phyloP scores from a whole-genome alignment of 2,797 vertebrate genomes.

The Capromys pilorides region DNA sequence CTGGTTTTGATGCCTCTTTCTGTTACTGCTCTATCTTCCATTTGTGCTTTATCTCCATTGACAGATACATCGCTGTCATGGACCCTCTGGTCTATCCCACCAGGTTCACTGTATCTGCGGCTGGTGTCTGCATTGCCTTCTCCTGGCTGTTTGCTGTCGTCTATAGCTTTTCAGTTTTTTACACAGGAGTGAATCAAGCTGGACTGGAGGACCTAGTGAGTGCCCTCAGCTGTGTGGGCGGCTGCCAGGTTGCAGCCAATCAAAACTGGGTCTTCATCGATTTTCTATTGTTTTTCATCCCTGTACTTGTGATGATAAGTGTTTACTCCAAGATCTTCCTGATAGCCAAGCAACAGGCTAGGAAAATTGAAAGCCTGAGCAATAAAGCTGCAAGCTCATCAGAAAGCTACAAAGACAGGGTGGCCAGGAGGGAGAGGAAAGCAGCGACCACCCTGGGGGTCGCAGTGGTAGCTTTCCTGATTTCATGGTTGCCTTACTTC shows the following conservation, averaged over 20 bases:
- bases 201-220: constrained; percentile 68
- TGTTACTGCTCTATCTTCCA: constrained; percentile 91
- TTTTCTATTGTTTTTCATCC: constrained; percentile 66
- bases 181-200: constrained; percentile 6
- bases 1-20: constrained; percentile 89
- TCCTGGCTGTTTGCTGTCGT: constrained; percentile 43
- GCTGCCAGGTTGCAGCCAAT: constrained; percentile 57
- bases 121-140: constrained; percentile 29
- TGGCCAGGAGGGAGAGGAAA: no score
- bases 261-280: constrained; percentile 59
- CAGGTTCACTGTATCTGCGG: constrained; percentile 17
- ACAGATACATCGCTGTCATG: constrained; percentile 61
- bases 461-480: no score
- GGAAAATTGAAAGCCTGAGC: constrained; percentile 76
- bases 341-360: no score
- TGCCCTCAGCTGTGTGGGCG: constrained; percentile 73
- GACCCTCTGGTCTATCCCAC: no score
- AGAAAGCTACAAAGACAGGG: constrained; percentile 23
- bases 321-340: no score
- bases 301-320: constrained; percentile 44
- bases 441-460: no score
- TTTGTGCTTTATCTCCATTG: constrained; percentile 87
- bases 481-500: no score
- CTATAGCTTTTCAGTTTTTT: constrained; percentile 37
- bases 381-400: background rate